Conservation (phyloP, 1,140 invertebrate genomes). For the Zaprionus ghesquierei region DNA sequence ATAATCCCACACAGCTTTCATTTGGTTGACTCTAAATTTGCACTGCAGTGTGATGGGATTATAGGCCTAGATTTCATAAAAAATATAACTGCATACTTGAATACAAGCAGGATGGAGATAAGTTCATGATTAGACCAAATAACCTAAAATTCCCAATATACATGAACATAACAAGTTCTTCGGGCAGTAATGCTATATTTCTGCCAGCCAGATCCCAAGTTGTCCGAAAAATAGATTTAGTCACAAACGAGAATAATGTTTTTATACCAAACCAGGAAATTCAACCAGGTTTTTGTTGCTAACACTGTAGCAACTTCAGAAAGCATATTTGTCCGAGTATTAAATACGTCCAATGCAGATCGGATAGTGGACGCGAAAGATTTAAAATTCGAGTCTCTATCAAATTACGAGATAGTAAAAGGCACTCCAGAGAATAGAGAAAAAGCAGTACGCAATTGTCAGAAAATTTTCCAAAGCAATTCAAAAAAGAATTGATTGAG, state of each 20-base stretch:
- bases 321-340: not conserved
- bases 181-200: not conserved
- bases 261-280: constrained; percentile 5
- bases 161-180: not conserved
- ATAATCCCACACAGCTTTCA: not conserved
- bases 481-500: no score
- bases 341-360: not conserved
- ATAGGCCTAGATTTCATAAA: no score
- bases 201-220: not conserved
- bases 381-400: no score
- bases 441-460: no score
- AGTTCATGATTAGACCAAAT: not conserved
- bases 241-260: not conserved
- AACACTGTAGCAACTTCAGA: not conserved
- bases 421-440: no score
- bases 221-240: not conserved
- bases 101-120: not conserved
- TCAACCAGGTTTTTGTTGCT: not conserved
- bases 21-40: not conserved
- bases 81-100: no score
- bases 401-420: no score
- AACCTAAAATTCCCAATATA: not conserved
- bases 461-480: no score
- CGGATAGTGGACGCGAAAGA: not conserved
- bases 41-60: not conserved